phyloP scores from a whole-genome alignment of 2,113 vertebrate genomes.

The Caretta caretta region DNA sequence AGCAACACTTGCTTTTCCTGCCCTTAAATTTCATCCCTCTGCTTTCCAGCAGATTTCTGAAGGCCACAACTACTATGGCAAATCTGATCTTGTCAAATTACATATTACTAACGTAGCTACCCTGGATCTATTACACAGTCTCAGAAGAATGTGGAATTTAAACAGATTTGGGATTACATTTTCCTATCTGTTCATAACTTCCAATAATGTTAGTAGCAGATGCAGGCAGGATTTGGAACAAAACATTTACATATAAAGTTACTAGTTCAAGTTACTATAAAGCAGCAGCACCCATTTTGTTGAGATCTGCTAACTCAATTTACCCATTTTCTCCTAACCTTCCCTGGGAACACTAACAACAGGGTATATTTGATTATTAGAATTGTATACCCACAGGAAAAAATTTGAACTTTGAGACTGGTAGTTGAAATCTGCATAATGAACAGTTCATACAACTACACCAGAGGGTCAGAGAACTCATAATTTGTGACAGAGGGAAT shows the following conservation, averaged over 20 bases:
- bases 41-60: constrained; percentile 44
- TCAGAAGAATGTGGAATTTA: constrained; percentile 45
- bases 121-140: constrained; percentile 28
- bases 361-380: not conserved
- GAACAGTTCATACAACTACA: not conserved
- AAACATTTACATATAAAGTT: not conserved
- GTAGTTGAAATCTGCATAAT: not conserved
- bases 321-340: not conserved
- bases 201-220: not conserved
- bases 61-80: constrained; percentile 37
- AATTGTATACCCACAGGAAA: not conserved
- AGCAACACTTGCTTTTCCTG: not conserved
- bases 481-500: not conserved
- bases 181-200: constrained; percentile 46
- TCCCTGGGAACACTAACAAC: not conserved
- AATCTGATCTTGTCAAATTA: constrained; percentile 18
- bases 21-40: constrained; percentile 33
- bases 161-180: constrained; percentile 14
- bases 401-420: not conserved
- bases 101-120: constrained; percentile 31
- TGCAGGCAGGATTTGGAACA: constrained; percentile 15
- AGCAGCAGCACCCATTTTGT: not conserved
- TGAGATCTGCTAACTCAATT: not conserved
- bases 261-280: not conserved
- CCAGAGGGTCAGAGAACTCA: not conserved